Evolutionary conservation across 2,888 invertebrate genomes (phyloP), one percentile per base, ranked within the genome.

Genomic region (Parnassius glacialis): DNA sequence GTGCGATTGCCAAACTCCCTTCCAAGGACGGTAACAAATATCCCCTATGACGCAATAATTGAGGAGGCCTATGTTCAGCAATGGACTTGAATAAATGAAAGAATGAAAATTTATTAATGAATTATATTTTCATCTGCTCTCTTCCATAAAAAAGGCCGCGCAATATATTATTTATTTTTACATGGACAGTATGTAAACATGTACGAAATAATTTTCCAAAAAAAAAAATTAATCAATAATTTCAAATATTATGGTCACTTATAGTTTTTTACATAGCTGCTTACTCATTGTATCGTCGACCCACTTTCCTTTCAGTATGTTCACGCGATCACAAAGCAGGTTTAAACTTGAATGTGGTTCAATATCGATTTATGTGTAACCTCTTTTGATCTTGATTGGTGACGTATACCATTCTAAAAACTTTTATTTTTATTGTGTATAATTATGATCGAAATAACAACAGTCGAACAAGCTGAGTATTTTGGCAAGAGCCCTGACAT

Each of bases 211-310:
- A 34, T 7, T 34, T 5, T 47, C 9, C 12, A 47, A n/a, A 47
- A 47, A 47, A n/a, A 3, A 13, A 11, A 12, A n/a, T 11, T 34
- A 47, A 16, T 53, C 13, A 34, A 45, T 43, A 11, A 20, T 12
- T 47, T 20, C 16, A 52, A 2, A n/a, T 10, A 12, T 16, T 9
- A 20, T 44, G 12, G 44, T 16, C 20, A 12, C 60, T 58, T 42
- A 51, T 56, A 48, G 9, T 48, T 48, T 61, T 61, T 47, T 52
- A 57, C 13, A 51, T 44, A 34, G 25, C 20, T 10, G 57, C 66
- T 80, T 75, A 81, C 74, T 81, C 82, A 81, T 72, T 68, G 71
- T 68, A 20, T 54, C 65, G 62, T 61, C 73, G 80, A 72, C 76
- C 83, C 70, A 83, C 79, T 76, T 83, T 73, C 69, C 57, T 70